These are phyloP conservation scores for Tarsius wallacei DNA, from an alignment of 2,797 vertebrate species.

Conservation along the genomic window DNA sequence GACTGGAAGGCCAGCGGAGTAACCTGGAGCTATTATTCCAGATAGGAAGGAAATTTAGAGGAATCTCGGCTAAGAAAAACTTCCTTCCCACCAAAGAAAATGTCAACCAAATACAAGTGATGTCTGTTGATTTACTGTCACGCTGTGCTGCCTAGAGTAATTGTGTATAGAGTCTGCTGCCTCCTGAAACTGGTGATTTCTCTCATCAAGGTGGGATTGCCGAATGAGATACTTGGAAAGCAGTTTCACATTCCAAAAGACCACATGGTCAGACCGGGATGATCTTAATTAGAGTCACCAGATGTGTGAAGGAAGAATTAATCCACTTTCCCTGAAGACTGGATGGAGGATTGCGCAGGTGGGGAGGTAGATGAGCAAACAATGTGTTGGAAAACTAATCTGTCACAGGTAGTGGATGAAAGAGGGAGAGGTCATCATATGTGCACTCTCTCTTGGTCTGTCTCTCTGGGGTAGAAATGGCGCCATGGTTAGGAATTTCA, in stretches of 20 bases:
- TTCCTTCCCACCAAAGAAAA: neutral
- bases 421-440: neutral
- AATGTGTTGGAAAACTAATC: too few species aligned
- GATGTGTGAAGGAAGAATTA: accelerated
- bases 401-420: neutral
- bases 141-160: neutral
- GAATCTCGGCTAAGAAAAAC: neutral
- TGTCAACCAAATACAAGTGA: neutral
- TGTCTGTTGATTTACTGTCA: neutral
- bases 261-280: neutral
- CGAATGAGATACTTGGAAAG: neutral
- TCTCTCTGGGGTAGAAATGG: neutral
- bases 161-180: neutral
- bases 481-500: neutral
- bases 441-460: neutral
- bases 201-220: neutral
- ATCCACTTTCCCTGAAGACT: neutral
- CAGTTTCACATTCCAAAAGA: neutral
- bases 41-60: neutral
- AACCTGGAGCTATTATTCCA: neutral
- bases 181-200: neutral
- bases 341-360: neutral
- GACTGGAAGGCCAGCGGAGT: neutral
- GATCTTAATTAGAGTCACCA: neutral
- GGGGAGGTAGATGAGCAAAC: too few species aligned